Evolutionary conservation across 2,888 invertebrate genomes (phyloP).

Genomic region (Bembecia ichneumoniformis): DNA sequence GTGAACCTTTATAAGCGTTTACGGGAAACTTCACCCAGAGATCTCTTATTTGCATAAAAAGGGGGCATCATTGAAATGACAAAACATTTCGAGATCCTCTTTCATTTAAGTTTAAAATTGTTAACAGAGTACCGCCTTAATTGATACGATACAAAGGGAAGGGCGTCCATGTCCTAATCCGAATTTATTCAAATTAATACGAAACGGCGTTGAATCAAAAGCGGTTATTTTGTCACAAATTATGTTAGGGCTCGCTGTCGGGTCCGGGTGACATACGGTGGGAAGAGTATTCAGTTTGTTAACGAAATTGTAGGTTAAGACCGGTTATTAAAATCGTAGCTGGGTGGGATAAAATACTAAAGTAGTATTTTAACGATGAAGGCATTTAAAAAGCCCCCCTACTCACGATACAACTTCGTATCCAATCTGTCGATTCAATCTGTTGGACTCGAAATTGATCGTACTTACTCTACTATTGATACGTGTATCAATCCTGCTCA

Average conservation of each 20-base stretch:
- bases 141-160: conserved; percentile 41
- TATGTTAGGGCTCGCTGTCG: background rate
- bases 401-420: too few relatives aligned
- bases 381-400: too few relatives aligned
- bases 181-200: conserved; percentile 54
- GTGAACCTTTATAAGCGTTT: conserved; percentile 38
- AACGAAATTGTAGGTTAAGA: too few relatives aligned
- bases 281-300: background rate
- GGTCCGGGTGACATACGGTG: background rate
- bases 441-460: too few relatives aligned
- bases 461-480: too few relatives aligned
- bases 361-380: too few relatives aligned
- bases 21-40: conserved; percentile 36
- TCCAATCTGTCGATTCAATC: too few relatives aligned
- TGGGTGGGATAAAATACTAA: too few relatives aligned
- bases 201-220: conserved; percentile 23
- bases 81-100: conserved; percentile 57
- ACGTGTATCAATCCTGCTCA: too few relatives aligned
- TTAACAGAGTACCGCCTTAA: conserved; percentile 43
- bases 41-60: conserved; percentile 64
- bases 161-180: conserved; percentile 25
- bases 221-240: conserved; percentile 8
- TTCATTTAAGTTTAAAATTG: conserved; percentile 66
- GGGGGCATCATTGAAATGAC: conserved; percentile 55
- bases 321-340: too few relatives aligned